Base-by-base conservation (phyloP, 1,140 invertebrate genomes). In the Orius insidiosus region DNA sequence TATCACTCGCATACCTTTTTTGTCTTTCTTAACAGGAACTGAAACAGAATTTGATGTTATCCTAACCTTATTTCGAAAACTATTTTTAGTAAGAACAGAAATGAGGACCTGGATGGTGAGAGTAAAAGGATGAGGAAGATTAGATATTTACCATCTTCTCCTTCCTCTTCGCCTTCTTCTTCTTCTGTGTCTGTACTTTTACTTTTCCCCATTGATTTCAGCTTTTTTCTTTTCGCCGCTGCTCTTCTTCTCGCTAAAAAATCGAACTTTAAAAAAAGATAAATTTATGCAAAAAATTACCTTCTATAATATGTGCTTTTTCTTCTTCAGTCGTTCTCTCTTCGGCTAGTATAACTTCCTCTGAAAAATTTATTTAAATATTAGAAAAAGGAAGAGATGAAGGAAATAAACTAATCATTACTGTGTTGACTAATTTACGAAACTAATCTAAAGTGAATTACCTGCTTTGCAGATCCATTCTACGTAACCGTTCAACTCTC, bases 381-480 rank as follows among this genome's bases (percentile, higher is more conserved):
- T 24, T 24, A 24, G 24, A 36, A 51, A 54, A 49, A 50, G n/a
- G n/a, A n/a, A n/a, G n/a, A n/a, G n/a, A 14, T 46, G 15, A 9
- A 5, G 18, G 16, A n/a, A 36, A 19, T 36, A 35, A 43, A 7
- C 16, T 11, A 15, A n/a, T n/a, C n/a, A 24, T 24, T 24, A 24
- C 24, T 4, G 24, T 24, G 24, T 24, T 7, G 24, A 24, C 24
- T 24, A 24, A n/a, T 24, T 24, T 7, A 24, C 24, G 7, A 24
- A 24, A 24, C 24, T 24, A 24, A 24, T 4, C 24, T 24, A 24
- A 24, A 24, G 24, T 24, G 24, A 24, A 24, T 24, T 24, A 94
- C 89, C 92, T 74, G 94, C 94, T 85, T 96, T 97, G 72, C 93
- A 96, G 63, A 99, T 99, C 96, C 96, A 99, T 70, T 98, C 93